Conservation (phyloP, 1,140 invertebrate genomes). For the Wasmannia auropunctata region DNA sequence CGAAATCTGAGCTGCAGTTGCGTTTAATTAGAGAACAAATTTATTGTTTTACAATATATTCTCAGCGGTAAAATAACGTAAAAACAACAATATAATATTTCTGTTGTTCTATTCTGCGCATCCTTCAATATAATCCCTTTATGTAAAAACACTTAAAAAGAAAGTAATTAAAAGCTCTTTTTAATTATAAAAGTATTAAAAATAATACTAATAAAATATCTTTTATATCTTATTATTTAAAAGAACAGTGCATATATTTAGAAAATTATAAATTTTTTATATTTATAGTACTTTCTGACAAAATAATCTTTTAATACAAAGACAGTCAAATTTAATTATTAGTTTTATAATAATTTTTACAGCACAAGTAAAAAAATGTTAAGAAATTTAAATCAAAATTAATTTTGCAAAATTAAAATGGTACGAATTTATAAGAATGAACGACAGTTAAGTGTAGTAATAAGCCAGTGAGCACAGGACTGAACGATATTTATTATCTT, state of each 20-base stretch:
- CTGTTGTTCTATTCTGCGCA: background rate
- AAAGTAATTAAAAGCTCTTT: background rate
- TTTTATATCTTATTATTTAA: background rate
- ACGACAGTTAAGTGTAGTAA: background rate
- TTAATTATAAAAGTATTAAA: background rate
- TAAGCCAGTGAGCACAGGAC: background rate
- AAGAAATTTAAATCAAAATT: background rate
- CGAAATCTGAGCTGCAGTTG: background rate
- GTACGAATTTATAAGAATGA: background rate
- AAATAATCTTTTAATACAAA: background rate
- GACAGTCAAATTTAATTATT: background rate
- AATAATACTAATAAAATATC: background rate
- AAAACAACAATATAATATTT: constrained; percentile 2
- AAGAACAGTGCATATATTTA: background rate
- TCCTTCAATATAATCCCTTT: background rate
- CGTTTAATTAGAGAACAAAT: constrained; percentile 21
- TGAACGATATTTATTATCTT: background rate
- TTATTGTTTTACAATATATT: background rate
- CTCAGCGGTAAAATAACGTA: background rate
- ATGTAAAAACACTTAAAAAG: background rate
- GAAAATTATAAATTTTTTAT: background rate
- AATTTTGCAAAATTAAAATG: constrained; percentile 8
- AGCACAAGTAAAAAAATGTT: background rate
- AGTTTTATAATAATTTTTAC: background rate
- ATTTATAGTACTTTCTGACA: background rate